Evolutionary conservation across 2,888 invertebrate genomes (phyloP), one percentile per base, ranked within the genome.

Genomic region (Epirrita christyi): DNA sequence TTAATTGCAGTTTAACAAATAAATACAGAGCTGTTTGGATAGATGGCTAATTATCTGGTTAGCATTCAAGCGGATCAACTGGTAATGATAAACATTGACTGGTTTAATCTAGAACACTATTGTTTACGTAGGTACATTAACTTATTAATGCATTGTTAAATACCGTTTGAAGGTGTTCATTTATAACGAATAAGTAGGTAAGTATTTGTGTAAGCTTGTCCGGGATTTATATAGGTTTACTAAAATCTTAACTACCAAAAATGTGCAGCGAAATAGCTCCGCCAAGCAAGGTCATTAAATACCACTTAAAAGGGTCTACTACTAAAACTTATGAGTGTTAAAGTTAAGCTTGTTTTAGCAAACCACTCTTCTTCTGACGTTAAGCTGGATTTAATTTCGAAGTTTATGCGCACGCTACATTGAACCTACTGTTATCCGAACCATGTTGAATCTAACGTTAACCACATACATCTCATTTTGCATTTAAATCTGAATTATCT

Each of bases 1-100:
- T 42, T 42, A 59, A 54, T 54, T 53, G 40, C 41, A 41, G 53
- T 54, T 49, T 45, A 50, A 14, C 29, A 58, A 58, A 53, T 53
- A 53, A 53, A 21, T 15, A 57, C 34, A 43, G 11, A 40, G 52
- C 43, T 51, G 51, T 56, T 54, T 51, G 37, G 43, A 48, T 40
- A 14, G 21, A 57, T 52, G 7, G 51, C 21, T 43, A 47, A 43
- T 52, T 47, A 53, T n/a, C 36, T 13, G 37, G 48, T 36, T 36
- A 44, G 21, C 41, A 36, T 44, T 48, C 36, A 43, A 28, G 28
- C 11, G 4, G 13, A 43, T 43, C 6, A 2, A 1, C 43, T 29
- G 11, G 3, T 40, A 40, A 32, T 32, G 6, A 44, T 29, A 14
- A 32, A 45, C 15, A 38, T 46, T 41, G 8, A 11, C n/a, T 28